Evolutionary conservation across 2,888 invertebrate genomes (phyloP).

Genomic region (Dexiosoma caninum): DNA sequence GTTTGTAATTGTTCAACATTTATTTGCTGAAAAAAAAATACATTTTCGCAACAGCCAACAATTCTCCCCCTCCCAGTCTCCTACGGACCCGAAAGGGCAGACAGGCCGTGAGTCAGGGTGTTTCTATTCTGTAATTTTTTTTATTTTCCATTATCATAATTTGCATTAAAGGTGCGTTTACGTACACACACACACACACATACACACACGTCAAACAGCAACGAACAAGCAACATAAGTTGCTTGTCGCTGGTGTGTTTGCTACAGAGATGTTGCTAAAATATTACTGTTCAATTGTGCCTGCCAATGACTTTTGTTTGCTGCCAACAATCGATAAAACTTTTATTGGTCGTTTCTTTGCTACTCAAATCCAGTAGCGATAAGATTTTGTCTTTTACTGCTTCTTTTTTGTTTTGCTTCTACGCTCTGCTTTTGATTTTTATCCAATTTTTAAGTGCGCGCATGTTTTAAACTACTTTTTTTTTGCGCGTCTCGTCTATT

Average conservation of each 20-base stretch:
- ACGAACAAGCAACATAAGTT: neutral
- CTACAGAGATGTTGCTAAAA: neutral
- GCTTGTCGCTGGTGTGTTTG: neutral
- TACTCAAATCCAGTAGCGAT: conserved; percentile 53
- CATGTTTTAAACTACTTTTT: conserved; percentile 21
- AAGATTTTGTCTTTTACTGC: conserved; percentile 59
- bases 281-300: conserved; percentile 41
- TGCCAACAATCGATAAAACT: conserved; percentile 8
- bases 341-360: neutral
- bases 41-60: neutral
- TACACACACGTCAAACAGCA: neutral
- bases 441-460: conserved; percentile 37
- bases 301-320: conserved; percentile 55
- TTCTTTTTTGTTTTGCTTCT: conserved; percentile 11
- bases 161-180: conserved; percentile 52
- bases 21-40: neutral
- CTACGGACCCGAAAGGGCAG: neutral
- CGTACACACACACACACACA: neutral
- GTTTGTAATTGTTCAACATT: conserved; percentile 29
- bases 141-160: conserved; percentile 24
- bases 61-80: neutral
- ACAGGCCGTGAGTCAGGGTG: neutral
- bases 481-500: neutral
- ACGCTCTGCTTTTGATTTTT: neutral
- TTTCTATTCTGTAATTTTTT: neutral